These are phyloP conservation scores for Nemotelus nigrinus DNA, from an alignment of 2,888 invertebrate species.

Conservation along the genomic window DNA sequence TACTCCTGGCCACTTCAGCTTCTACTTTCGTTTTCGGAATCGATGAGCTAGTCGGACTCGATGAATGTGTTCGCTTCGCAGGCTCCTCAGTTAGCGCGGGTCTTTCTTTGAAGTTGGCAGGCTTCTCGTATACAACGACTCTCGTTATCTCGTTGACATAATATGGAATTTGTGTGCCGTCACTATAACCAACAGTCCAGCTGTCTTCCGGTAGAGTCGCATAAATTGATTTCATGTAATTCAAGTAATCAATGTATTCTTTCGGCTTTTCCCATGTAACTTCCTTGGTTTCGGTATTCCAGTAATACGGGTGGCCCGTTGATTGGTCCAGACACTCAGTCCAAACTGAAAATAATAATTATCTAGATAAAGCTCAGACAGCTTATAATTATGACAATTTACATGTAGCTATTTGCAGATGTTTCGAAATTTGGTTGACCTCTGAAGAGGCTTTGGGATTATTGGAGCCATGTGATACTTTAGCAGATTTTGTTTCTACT, in stretches of 20 bases:
- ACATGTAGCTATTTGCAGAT: constrained; percentile 28
- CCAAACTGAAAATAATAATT: constrained; percentile 65
- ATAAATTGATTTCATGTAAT: constrained; percentile 28
- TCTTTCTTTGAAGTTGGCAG: constrained; percentile 51
- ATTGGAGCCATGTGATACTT: background rate
- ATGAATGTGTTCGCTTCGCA: background rate
- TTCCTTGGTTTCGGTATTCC: constrained; percentile 72
- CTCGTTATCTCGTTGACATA: constrained; percentile 52
- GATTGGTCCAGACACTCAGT: constrained; percentile 71
- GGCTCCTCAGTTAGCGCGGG: constrained; percentile 43
- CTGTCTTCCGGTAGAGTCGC: constrained; percentile 36
- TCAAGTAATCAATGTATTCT: constrained; percentile 61
- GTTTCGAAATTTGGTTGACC: background rate
- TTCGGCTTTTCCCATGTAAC: constrained; percentile 73
- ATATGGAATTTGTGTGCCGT: constrained; percentile 49
- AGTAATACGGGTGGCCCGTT: constrained; percentile 73
- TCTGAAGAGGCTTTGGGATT: background rate
- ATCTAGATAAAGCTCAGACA: background rate
- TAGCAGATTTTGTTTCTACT: background rate
- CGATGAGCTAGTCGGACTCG: background rate
- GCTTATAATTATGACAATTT: background rate
- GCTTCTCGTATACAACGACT: constrained; percentile 51
- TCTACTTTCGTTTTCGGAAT: constrained; percentile 48
- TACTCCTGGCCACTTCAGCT: constrained; percentile 4
- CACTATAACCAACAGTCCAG: constrained; percentile 49